A percentile compares a stretch with the other conserved stretches of the same genome.
Evolutionary conservation across 2,888 invertebrate genomes (phyloP).

Genomic region (Pristionchus japonicus): DNA sequence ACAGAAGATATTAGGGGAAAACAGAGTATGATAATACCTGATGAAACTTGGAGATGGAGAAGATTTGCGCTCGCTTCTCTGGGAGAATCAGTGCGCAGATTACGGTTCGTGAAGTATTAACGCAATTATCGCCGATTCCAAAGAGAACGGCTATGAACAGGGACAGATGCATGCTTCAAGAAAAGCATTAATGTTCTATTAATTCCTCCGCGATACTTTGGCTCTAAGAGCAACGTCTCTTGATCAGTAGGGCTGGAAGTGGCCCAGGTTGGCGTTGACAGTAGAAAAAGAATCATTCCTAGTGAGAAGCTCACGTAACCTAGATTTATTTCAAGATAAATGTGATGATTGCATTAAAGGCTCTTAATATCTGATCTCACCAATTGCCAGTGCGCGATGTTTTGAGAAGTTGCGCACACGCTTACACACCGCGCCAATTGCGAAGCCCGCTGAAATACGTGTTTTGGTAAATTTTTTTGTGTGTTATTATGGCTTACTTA

Average conservation of each 20-base stretch:
- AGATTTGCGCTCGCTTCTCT: neutral
- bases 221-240: neutral
- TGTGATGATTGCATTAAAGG: too few species aligned
- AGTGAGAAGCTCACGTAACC: neutral
- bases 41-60: neutral
- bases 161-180: too few species aligned
- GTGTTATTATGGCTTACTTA: neutral
- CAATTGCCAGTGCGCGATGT: neutral
- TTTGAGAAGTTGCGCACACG: neutral
- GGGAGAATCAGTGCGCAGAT: neutral
- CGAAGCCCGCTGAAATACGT: conserved; percentile 18
- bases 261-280: neutral
- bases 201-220: neutral
- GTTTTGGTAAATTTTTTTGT: too few species aligned
- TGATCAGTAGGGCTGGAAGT: neutral
- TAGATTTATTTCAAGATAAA: neutral
- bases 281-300: neutral
- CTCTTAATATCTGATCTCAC: neutral
- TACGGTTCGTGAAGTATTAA: neutral
- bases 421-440: neutral
- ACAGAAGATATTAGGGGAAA: neutral
- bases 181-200: too few species aligned
- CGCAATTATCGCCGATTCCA: too few species aligned
- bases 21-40: neutral
- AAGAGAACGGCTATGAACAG: too few species aligned